Evolutionary conservation across 2,888 invertebrate species (phyloP), one percentile per base, ranked within the genome.

Genomic region (Thymelicus lineola): DNA sequence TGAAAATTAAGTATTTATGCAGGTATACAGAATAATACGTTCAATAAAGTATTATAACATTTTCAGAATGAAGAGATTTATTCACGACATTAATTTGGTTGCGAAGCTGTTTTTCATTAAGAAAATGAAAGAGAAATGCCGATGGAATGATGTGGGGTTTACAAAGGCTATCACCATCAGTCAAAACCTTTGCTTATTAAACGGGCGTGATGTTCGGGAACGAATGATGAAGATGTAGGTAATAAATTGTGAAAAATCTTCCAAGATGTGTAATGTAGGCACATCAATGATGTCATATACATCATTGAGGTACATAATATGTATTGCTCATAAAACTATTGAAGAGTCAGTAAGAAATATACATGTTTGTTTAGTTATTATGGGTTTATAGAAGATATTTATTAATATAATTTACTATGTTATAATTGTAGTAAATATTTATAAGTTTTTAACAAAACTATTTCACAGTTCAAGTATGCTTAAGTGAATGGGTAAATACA

Each of bases 151-250:
- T 63, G 63, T 36, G 63, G 15, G 59, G 38, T 42, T n/a, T 42
- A 42, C 14, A 38, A 4, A 63, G 6, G 55, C 55, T 55, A 64
- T 64, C 64, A 64, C 12, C 64, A 64, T 64, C 55, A 64, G 36
- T 64, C 64, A 64, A 38, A 20, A 64, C n/a, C 20, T 55, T 36
- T 53, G 17, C 28, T 55, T 64, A 64, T 55, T 55, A 64, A 64
- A 38, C 42, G 64, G 20, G 36, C 48, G 20, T 14, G 48, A 20
- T 64, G 14, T 64, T 64, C 42, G n/a, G 9, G 14, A 17, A 14
- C 14, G 20, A 55, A 20, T 55, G 55, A 64, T 64, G 53, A 55
- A 63, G 55, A 48, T 50, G 12, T 63, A 17, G 10, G n/a, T 35
- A 3, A 42, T 42, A 42, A 63, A 46, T 63, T 50, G 9, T 50